A percentile compares a stretch with the other conserved stretches of the same genome.
These are phyloP conservation scores for Coilia nasus DNA, from an alignment of 2,797 vertebrate species.

Conservation along the genomic window DNA sequence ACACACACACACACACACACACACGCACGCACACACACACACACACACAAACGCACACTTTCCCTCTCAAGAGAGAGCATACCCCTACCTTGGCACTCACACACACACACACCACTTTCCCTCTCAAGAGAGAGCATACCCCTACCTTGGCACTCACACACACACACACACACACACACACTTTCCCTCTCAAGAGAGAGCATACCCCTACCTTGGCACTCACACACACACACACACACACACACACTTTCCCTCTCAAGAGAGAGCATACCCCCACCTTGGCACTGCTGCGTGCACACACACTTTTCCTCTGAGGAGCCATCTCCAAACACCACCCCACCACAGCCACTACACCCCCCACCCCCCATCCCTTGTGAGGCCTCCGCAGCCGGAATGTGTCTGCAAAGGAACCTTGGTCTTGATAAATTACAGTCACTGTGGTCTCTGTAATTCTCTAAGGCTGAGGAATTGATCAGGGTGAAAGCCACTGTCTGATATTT, in stretches of 20 bases:
- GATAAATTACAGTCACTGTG: background rate
- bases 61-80: too few relatives aligned
- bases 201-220: too few relatives aligned
- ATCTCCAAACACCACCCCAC: background rate
- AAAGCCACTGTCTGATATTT: background rate
- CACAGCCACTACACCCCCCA: too few relatives aligned
- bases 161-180: background rate
- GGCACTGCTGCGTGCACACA: too few relatives aligned
- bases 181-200: background rate
- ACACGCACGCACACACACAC: background rate
- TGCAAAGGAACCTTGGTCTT: background rate
- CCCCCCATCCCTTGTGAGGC: background rate
- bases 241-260: background rate
- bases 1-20: background rate
- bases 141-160: conserved; percentile 41
- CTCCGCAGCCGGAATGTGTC: background rate
- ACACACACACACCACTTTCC: too few relatives aligned
- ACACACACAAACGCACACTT: too few relatives aligned
- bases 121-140: background rate
- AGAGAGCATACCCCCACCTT: background rate
- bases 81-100: too few relatives aligned
- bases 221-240: too few relatives aligned
- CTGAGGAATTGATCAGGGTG: background rate
- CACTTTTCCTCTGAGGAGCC: background rate
- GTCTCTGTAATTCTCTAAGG: background rate